A percentile compares a stretch with the other conserved stretches of the same genome.
These are phyloP conservation scores for Nomada ferruginata DNA, from an alignment of 2,888 invertebrate genomes.

Conservation along the genomic window DNA sequence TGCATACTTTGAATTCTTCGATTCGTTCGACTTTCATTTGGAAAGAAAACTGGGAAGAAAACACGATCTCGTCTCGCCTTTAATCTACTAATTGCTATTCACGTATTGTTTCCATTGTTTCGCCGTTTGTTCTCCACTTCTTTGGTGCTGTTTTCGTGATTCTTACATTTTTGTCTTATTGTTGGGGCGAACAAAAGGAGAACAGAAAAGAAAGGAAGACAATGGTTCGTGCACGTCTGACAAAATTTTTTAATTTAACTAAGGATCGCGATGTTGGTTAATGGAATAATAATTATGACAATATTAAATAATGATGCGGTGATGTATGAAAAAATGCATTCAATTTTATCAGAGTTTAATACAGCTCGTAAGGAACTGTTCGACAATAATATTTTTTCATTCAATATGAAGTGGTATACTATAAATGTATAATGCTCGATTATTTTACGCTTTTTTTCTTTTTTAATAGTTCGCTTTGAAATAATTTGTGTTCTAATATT, in stretches of 20 bases:
- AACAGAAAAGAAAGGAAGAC: not conserved
- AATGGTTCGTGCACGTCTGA: not conserved
- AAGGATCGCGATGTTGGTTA: too few relatives aligned
- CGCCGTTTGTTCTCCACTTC: not conserved
- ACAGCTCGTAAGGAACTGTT: too few relatives aligned
- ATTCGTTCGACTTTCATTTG: not conserved
- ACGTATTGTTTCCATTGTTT: constrained; percentile 15
- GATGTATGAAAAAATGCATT: too few relatives aligned
- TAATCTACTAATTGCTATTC: constrained; percentile 57
- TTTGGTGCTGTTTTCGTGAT: not conserved
- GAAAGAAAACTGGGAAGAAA: not conserved
- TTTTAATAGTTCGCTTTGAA: too few relatives aligned
- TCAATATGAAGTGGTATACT: too few relatives aligned
- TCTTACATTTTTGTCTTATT: not conserved
- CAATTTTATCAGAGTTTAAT: too few relatives aligned
- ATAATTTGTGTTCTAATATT: too few relatives aligned
- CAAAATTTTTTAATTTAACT: not conserved
- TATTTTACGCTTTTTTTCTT: too few relatives aligned
- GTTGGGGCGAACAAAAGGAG: not conserved
- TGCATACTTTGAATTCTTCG: not conserved
- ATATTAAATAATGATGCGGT: too few relatives aligned
- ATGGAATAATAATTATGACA: too few relatives aligned
- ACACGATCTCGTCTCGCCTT: constrained; percentile 13
- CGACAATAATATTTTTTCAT: too few relatives aligned
- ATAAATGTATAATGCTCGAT: too few relatives aligned